phyloP scores from a whole-genome alignment of 92 coral and sea anemone species.

The Epizoanthus fatuus region DNA sequence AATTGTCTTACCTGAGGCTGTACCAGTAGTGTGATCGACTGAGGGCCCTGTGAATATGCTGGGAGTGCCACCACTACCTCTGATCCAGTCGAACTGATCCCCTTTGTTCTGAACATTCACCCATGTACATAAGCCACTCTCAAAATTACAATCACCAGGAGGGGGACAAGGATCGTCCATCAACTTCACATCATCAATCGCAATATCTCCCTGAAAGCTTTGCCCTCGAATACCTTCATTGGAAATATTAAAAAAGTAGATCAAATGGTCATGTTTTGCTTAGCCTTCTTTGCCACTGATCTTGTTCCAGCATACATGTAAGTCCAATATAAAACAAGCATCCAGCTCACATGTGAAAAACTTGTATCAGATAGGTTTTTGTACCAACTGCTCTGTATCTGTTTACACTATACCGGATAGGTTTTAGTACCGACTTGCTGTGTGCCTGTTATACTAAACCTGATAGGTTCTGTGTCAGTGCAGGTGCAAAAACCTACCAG shows the following conservation, averaged over 20 bases:
- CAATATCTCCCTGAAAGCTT: constrained; percentile 90
- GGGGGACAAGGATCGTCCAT: constrained; percentile 92
- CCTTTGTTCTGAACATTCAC: constrained; percentile 69
- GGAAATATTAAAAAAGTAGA: neutral
- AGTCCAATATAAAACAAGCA: too few relatives aligned
- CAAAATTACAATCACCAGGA: constrained; percentile 93
- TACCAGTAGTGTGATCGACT: constrained; percentile 88
- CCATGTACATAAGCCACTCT: constrained; percentile 94
- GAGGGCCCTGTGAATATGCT: constrained; percentile 88
- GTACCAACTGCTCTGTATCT: too few relatives aligned
- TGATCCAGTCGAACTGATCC: constrained; percentile 95
- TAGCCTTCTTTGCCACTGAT: neutral
- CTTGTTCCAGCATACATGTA: too few relatives aligned
- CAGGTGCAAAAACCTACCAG: too few relatives aligned
- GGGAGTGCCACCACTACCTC: constrained; percentile 81
- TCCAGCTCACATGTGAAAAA: too few relatives aligned
- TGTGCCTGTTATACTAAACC: too few relatives aligned
- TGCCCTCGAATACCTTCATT: constrained; percentile 68
- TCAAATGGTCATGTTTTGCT: too few relatives aligned
- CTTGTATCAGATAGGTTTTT: too few relatives aligned
- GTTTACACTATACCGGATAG: too few relatives aligned
- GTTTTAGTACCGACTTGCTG: too few relatives aligned
- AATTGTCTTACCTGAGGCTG: constrained; percentile 67
- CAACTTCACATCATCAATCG: constrained; percentile 88
- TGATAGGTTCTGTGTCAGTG: too few relatives aligned